Conservation (phyloP, 2,797 vertebrate genomes). For the Pteropus rufus region DNA sequence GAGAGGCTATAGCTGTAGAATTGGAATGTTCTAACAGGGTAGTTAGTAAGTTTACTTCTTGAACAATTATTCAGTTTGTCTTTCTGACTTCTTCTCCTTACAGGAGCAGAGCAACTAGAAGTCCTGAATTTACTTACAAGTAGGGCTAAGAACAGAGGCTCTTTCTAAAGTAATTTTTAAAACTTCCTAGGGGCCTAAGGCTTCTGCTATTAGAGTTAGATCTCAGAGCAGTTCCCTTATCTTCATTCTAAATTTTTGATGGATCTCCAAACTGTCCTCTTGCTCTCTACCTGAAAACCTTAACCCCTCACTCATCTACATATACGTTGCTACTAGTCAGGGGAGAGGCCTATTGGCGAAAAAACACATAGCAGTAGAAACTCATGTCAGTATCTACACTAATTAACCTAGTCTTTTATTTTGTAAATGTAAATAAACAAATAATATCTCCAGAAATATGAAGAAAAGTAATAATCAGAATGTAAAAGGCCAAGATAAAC, state of each 20-base stretch:
- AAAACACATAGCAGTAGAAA: not conserved
- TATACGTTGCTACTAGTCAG: not conserved
- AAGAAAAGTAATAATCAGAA: not conserved
- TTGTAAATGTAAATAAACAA: not conserved
- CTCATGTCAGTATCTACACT: not conserved
- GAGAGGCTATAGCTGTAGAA: not conserved
- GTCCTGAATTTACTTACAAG: not conserved
- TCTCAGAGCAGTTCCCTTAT: not conserved
- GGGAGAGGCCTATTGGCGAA: not conserved
- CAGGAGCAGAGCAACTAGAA: not conserved
- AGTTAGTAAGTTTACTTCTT: not conserved
- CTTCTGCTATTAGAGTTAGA: not conserved
- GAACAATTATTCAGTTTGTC: not conserved
- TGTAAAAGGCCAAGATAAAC: not conserved
- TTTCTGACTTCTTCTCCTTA: not conserved
- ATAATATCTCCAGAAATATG: not conserved
- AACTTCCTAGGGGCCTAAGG: not conserved
- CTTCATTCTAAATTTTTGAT: not conserved
- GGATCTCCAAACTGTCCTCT: not conserved
- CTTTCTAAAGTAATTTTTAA: not conserved
- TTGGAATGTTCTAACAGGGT: not conserved
- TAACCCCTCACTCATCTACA: not conserved
- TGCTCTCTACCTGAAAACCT: not conserved
- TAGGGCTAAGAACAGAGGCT: not conserved
- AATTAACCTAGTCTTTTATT: not conserved